Evolutionary conservation across 2,797 vertebrate genomes (phyloP).

Genomic region (Dallia pectoralis): DNA sequence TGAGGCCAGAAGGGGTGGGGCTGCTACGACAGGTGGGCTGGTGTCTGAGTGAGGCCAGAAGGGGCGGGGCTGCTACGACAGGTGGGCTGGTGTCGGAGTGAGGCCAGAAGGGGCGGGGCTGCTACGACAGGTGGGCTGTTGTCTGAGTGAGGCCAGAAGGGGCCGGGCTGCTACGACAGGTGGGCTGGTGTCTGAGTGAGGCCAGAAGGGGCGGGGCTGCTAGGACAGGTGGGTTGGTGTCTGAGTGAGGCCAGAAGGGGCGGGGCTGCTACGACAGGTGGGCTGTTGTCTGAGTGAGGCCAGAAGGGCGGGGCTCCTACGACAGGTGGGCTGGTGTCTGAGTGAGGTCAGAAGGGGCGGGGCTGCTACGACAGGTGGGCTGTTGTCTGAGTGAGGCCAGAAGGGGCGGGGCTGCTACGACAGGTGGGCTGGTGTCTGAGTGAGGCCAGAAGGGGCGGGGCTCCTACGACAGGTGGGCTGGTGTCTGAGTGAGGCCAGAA

Average conservation of each 20-base stretch:
- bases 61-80: slow-evolving; percentile 95
- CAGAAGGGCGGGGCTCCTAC: no score
- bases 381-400: neutral
- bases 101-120: neutral
- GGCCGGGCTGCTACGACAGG: no score
- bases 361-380: slow-evolving; percentile 94
- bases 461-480: no score
- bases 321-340: slow-evolving; percentile 79
- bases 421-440: slow-evolving; percentile 72
- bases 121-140: no score
- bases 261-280: no score
- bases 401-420: slow-evolving; percentile 90
- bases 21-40: slow-evolving; percentile 91
- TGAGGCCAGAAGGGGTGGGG: neutral
- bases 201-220: no score
- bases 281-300: slow-evolving; percentile 47
- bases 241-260: no score
- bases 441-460: neutral
- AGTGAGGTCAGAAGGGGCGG: neutral
- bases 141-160: no score
- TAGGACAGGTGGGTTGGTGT: no score
- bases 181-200: slow-evolving; percentile 46
- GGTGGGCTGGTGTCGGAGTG: slow-evolving; percentile 63
- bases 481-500: no score
- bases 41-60: neutral